phyloP scores from a whole-genome alignment of 2,113 vertebrate species.

The Hypocryptadius cinnamomeus region DNA sequence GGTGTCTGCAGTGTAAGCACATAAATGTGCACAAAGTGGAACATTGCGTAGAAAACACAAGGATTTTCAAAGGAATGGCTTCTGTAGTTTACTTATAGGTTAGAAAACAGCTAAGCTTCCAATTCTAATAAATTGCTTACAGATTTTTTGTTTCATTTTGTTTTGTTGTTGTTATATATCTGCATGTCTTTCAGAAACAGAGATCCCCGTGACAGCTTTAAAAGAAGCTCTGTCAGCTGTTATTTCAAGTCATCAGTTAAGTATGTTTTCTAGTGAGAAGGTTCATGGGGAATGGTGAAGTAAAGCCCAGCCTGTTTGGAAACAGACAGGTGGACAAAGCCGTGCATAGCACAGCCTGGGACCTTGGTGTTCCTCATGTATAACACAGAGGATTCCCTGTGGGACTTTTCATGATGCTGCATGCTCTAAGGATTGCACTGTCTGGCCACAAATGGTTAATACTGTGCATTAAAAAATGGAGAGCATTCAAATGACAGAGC shows the following conservation, averaged over 20 bases:
- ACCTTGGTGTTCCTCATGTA: background rate
- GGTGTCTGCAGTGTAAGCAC: background rate
- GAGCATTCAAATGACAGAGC: background rate
- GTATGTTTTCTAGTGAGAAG: background rate
- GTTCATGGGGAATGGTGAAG: background rate
- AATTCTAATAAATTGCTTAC: background rate
- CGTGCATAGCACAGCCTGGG: rapidly evolving
- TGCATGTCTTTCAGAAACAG: background rate
- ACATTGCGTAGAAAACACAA: background rate
- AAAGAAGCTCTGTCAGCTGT: background rate
- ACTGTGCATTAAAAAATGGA: background rate
- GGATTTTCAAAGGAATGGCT: background rate
- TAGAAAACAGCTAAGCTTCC: background rate
- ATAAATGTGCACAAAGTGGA: background rate
- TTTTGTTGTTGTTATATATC: background rate
- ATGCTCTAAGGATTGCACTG: background rate
- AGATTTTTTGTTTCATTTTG: background rate
- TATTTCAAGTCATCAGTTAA: background rate
- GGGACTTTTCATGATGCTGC: background rate
- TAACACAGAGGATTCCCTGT: rapidly evolving
- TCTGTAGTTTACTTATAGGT: background rate
- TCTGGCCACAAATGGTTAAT: background rate
- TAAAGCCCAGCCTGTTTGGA: background rate
- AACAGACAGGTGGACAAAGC: background rate
- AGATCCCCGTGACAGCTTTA: background rate